Base-by-base conservation (phyloP, 2,888 invertebrate genomes). In the Noctuana brunneofusca region DNA sequence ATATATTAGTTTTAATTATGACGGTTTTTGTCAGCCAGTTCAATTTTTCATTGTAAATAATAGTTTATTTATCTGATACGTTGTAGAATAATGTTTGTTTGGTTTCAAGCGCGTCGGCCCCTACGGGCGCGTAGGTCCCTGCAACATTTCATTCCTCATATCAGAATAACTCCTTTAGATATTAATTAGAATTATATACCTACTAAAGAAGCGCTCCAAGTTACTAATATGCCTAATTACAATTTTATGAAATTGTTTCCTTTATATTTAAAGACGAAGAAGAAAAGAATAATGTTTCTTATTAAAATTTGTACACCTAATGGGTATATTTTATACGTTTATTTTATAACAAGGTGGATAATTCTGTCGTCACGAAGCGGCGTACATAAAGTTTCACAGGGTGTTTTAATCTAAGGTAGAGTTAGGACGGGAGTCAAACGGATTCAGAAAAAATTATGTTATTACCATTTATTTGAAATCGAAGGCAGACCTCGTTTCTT, bases 381-480 rank as follows among this genome's bases (percentile, higher is more conserved):
- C 74, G 75, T 73, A 78, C 73, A 77, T 73, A 73, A 81, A 68
- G 72, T 81, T 80, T 82, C 87, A 90, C 90, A 91, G 90, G 90
- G 90, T 90, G 87, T 85, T 86, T 85, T 84, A 85, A 86, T 83
- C 80, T 90, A 89, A 89, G 89, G 80, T 90, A 90, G 89, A 79
- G 75, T 86, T 87, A 89, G 87, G 84, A 80, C 70, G 78, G 83
- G 65, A 68, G 64, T 66, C 68, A 68, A 54, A 71, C 67, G 65
- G 68, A 69, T 66, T 67, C 66, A 64, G 68, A 64, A 3, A 20
- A 53, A 46, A 22, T 64, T 46, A 16, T 11, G 20, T 60, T 54
- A 6, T 32, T 48, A 48, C 16, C 12, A n/a, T 24, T 52, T 54
- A 22, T 53, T 53, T 54, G 5, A n/a, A 60, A 53, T 32, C 30